Percentiles rank a stretch among this genome's conserved stretches.
These are phyloP conservation scores for Pseudotriccus pelzelni DNA, from an alignment of 2,797 vertebrate genomes.

Conservation along the genomic window DNA sequence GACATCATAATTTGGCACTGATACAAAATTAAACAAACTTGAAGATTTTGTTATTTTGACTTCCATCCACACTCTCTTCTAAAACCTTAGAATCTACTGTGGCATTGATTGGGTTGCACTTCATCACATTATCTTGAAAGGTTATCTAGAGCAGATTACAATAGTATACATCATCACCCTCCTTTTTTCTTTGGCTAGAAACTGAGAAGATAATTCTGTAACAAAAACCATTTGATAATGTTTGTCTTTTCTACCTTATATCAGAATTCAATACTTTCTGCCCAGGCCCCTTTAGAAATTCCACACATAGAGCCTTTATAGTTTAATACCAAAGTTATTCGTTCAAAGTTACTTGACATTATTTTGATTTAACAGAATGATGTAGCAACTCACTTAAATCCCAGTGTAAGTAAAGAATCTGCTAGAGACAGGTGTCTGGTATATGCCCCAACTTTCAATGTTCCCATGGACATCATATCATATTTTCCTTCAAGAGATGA, in stretches of 20 bases:
- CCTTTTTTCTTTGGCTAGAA: background rate
- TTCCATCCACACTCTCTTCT: background rate
- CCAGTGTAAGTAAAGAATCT: background rate
- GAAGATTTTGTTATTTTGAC: background rate
- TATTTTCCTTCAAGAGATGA: background rate
- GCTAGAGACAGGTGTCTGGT: background rate
- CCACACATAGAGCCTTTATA: background rate
- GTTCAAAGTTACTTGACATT: background rate
- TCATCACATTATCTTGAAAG: background rate
- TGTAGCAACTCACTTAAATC: background rate
- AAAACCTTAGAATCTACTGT: background rate
- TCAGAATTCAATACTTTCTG: background rate
- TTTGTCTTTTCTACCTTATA: background rate
- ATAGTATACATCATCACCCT: background rate
- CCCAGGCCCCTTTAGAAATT: background rate
- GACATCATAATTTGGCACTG: background rate
- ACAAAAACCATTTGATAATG: background rate
- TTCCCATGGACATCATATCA: background rate
- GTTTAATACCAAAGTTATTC: background rate
- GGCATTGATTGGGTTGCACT: background rate
- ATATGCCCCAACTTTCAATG: background rate
- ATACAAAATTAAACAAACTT: background rate
- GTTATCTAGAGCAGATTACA: background rate
- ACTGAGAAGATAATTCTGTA: background rate
- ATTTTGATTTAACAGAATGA: background rate